Percentiles rank a stretch among this genome's conserved stretches.
Conservation (phyloP, 2,113 vertebrate genomes). For the Oreocharis arfaki region DNA sequence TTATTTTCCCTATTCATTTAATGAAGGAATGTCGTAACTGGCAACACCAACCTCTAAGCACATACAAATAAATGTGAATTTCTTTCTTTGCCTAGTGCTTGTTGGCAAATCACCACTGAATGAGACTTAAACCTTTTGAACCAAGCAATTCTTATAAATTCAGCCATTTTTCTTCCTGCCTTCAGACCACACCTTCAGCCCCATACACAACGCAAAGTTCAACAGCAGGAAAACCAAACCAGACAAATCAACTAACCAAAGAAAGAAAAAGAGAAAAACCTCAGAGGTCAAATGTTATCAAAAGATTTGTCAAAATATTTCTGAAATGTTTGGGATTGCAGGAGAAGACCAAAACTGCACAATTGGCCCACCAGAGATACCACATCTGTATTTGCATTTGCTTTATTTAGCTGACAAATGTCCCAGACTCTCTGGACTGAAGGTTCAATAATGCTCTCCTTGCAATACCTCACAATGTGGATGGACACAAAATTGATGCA, state of each 20-base stretch:
- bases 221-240: neutral
- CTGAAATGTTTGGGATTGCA: neutral
- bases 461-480: fast-evolving
- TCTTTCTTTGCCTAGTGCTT: neutral
- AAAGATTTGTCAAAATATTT: neutral
- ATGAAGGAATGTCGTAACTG: neutral
- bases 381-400: neutral
- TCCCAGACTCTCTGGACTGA: neutral
- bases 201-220: neutral
- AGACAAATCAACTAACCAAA: neutral
- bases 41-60: neutral
- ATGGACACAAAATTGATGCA: neutral
- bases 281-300: neutral
- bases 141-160: neutral
- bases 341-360: neutral
- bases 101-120: neutral
- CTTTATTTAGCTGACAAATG: neutral
- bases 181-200: neutral
- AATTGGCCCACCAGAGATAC: neutral
- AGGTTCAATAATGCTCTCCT: neutral
- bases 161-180: neutral
- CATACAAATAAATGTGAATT: neutral
- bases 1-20: neutral
- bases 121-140: neutral
- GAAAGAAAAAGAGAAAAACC: too few relatives aligned